Conservation (phyloP, 2,888 invertebrate genomes). For the Philaethria dido region DNA sequence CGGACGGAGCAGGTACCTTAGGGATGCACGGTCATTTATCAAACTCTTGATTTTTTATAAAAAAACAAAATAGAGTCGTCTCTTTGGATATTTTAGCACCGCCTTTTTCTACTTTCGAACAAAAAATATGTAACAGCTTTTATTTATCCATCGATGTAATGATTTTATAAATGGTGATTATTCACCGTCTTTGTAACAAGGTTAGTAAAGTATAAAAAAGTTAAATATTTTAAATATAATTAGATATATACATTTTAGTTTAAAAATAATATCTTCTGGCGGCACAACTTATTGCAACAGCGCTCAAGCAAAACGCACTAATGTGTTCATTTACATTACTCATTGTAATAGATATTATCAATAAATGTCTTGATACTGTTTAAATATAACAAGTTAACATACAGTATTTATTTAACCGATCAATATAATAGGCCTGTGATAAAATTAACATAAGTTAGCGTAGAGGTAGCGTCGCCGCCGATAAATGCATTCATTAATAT, state of each 20-base stretch:
- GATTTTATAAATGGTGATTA: not conserved
- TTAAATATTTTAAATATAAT: not conserved
- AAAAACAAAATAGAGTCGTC: slow-evolving; percentile 70
- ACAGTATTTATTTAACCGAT: slow-evolving; percentile 16
- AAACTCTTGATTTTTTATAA: slow-evolving; percentile 68
- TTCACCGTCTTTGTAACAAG: not conserved
- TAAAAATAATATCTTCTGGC: not conserved
- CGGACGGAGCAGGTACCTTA: slow-evolving; percentile 74
- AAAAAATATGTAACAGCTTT: slow-evolving; percentile 33
- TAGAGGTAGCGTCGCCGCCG: slow-evolving; percentile 10
- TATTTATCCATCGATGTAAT: slow-evolving; percentile 1
- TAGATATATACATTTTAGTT: not conserved
- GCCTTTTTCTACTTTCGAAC: slow-evolving; percentile 49
- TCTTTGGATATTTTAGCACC: slow-evolving; percentile 57
- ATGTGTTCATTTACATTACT: slow-evolving; percentile 26
- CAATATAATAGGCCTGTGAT: slow-evolving; percentile 8
- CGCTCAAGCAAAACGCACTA: slow-evolving; percentile 28
- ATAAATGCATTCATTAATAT: slow-evolving; percentile 16
- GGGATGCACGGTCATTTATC: slow-evolving; percentile 69
- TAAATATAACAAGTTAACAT: slow-evolving; percentile 17
- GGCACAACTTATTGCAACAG: slow-evolving; percentile 17
- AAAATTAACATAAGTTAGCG: slow-evolving; percentile 24
- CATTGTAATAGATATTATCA: slow-evolving; percentile 32
- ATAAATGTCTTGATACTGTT: slow-evolving; percentile 26
- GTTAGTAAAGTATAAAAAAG: not conserved